Evolutionary conservation across 2,888 invertebrate genomes (phyloP).

Genomic region (Acronicta aceris): DNA sequence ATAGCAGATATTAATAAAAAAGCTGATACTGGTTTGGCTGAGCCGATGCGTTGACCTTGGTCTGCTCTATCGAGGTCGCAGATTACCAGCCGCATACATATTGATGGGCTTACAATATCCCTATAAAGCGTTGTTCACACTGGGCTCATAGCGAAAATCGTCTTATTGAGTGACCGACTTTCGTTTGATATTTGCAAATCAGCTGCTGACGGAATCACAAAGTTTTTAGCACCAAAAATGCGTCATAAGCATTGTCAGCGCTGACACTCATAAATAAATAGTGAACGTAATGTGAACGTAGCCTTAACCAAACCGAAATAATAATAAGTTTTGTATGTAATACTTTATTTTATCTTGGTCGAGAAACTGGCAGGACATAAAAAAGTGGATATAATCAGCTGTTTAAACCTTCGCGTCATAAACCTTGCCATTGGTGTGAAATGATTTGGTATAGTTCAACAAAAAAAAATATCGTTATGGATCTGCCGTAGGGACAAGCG

Average conservation of each 20-base stretch:
- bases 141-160: background rate
- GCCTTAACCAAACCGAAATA: slow-evolving; percentile 1
- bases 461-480: no score
- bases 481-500: no score
- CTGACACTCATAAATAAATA: no score
- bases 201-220: no score
- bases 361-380: background rate
- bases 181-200: no score
- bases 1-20: slow-evolving; percentile 27
- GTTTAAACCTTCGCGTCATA: background rate
- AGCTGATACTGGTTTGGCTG: slow-evolving; percentile 31
- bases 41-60: slow-evolving; percentile 33
- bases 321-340: background rate
- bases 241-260: no score
- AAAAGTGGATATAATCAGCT: background rate
- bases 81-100: slow-evolving; percentile 15
- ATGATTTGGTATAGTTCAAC: no score
- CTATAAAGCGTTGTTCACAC: background rate
- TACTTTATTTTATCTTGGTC: background rate
- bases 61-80: slow-evolving; percentile 35
- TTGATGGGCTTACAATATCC: slow-evolving; percentile 6
- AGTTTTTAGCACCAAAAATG: no score
- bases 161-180: no score
- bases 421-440: no score
- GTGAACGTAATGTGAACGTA: background rate